Evolutionary conservation across 2,113 vertebrate genomes (phyloP), one percentile per base, ranked within the genome.

Genomic region (Amphiprion ocellaris): DNA sequence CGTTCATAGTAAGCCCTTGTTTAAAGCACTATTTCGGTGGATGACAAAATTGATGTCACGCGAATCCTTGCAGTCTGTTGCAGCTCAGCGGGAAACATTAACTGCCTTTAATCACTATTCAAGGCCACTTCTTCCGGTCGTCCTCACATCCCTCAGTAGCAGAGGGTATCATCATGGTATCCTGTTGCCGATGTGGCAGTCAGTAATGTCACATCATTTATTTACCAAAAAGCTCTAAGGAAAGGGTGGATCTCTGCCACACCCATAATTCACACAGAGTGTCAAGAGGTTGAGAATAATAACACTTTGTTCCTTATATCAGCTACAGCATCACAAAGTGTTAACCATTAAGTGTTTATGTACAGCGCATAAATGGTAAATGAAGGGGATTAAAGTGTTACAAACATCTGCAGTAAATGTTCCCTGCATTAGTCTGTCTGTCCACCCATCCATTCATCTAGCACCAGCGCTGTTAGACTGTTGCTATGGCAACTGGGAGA

Each of bases 401-500:
- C 21, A 19, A 58, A 26, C 47, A 67, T 69, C 73, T 71, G 81
- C 75, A 82, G 65, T 44, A 68, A 74, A 62, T 54, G 62, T 23
- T 72, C 56, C 46, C 52, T 50, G 47, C 66, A 46, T 76, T 58
- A 26, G 62, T 70, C 58, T 63, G 39, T 54, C 47, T 24, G 24
- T 66, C 63, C 66, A 58, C 56, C 61, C 78, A 73, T 66, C 79
- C 82, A 81, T 84, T 82, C 87, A 70, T 82, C 65, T 9, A 39
- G 58, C 58, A 53, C 69, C 50, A 39, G 39, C 76, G 76, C 78
- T 84, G 86, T 87, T 88, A 90, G 79, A 86, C 66, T 89, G 93
- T 95, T 93, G 83, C 91, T 64, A 89, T 92, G 89, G 94, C 78
- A 90, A 95, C 92, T 78, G 65, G 69, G 54, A 74, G 83, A 82